These are phyloP conservation scores for Otus scops DNA, from an alignment of 2,797 vertebrate species.

Conservation along the genomic window DNA sequence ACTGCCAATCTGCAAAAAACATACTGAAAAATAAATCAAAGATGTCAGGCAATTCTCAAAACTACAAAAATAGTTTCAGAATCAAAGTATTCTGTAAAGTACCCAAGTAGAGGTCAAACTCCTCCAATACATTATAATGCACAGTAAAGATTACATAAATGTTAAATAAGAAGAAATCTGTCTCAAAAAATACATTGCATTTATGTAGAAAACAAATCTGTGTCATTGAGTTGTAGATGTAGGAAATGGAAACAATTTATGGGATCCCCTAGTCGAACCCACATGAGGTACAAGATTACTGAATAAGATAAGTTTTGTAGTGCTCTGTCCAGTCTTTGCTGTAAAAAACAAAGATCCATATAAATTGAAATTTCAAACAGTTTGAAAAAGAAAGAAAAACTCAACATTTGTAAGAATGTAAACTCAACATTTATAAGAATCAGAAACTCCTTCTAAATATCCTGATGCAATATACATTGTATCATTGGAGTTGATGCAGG, in stretches of 20 bases:
- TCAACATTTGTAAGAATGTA: background rate
- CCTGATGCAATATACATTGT: background rate
- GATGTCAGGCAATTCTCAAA: background rate
- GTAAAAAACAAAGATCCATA: background rate
- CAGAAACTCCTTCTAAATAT: background rate
- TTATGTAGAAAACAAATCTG: background rate
- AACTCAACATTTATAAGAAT: background rate
- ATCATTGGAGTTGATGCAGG: background rate
- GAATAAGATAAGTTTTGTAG: background rate
- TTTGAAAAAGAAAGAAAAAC: background rate
- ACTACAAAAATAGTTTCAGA: background rate
- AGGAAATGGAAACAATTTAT: constrained; percentile 26
- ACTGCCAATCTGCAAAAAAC: background rate
- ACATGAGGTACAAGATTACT: background rate
- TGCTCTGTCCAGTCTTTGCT: background rate
- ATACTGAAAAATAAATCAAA: background rate
- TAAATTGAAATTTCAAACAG: constrained; percentile 18
- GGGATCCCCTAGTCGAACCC: background rate
- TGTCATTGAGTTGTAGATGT: background rate
- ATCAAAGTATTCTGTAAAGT: background rate
- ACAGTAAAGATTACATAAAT: background rate
- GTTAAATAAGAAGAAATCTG: constrained; percentile 12
- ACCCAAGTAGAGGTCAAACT: background rate
- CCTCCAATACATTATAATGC: background rate
- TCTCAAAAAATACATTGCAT: constrained; percentile 15